phyloP scores from a whole-genome alignment of 2,888 invertebrate species.

The Lamellibrachia columna region DNA sequence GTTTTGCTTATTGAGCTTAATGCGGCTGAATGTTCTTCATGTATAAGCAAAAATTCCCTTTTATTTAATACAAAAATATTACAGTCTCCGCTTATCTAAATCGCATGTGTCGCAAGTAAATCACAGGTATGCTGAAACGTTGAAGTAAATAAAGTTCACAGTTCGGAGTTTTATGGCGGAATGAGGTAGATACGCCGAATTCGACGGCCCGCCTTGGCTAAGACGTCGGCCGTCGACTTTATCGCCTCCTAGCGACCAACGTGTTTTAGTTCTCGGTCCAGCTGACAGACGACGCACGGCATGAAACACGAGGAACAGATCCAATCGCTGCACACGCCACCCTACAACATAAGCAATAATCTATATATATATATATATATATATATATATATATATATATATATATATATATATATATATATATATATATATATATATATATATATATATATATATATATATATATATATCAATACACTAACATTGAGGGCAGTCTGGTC shows the following conservation, averaged over 20 bases:
- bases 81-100: background rate
- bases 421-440: too few species aligned
- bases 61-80: background rate
- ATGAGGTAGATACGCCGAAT: background rate
- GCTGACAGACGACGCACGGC: constrained; percentile 20
- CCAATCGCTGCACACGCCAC: constrained; percentile 20
- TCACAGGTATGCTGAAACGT: background rate
- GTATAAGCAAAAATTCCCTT: background rate
- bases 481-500: too few species aligned
- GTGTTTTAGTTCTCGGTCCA: constrained; percentile 18
- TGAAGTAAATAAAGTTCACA: background rate
- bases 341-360: background rate
- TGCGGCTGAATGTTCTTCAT: background rate
- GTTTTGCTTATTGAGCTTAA: too few species aligned
- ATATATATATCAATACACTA: too few species aligned
- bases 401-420: too few species aligned
- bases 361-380: too few species aligned
- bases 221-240: background rate
- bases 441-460: too few species aligned
- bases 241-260: background rate
- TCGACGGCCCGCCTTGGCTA: too few species aligned
- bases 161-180: background rate
- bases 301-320: background rate
- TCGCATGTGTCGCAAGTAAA: background rate
- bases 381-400: too few species aligned